Evolutionary conservation across 2,888 invertebrate species (phyloP).

Genomic region (Agrotis exclamationis): DNA sequence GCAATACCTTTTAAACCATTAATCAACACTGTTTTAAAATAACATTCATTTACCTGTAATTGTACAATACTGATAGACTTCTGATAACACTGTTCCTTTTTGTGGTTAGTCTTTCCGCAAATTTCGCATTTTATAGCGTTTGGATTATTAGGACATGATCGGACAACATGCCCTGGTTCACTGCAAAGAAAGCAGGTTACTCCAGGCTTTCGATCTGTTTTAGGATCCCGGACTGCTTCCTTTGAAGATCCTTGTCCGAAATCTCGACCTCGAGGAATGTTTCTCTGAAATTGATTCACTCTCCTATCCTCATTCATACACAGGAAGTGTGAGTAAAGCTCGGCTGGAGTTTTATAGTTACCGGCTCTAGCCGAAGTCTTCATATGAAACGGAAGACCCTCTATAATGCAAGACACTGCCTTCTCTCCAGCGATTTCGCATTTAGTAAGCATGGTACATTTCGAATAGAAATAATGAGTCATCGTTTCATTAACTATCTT

Average conservation of each 20-base stretch:
- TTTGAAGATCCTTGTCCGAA: background rate
- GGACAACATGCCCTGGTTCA: background rate
- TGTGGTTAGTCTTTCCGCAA: background rate
- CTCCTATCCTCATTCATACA: background rate
- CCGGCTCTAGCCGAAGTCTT: background rate
- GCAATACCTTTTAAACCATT: slow-evolving; percentile 2
- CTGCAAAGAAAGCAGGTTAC: background rate
- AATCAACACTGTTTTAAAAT: background rate
- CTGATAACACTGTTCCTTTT: background rate
- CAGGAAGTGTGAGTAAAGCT: background rate
- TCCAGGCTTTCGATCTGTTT: background rate
- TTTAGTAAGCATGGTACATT: slow-evolving; percentile 1
- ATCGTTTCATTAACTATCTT: background rate
- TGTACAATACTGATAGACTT: background rate
- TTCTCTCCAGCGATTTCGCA: background rate
- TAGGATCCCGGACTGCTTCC: background rate
- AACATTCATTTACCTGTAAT: slow-evolving; percentile 6
- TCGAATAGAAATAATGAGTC: slow-evolving; percentile 5
- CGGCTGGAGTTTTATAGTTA: background rate
- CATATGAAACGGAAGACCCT: background rate
- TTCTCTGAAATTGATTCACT: background rate
- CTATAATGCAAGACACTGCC: slow-evolving; percentile 1
- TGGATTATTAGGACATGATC: background rate
- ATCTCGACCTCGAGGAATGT: background rate
- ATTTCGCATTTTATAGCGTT: slow-evolving; percentile 1